Conservation (phyloP, 2,888 invertebrate genomes). For the Cheilosia vernalis region DNA sequence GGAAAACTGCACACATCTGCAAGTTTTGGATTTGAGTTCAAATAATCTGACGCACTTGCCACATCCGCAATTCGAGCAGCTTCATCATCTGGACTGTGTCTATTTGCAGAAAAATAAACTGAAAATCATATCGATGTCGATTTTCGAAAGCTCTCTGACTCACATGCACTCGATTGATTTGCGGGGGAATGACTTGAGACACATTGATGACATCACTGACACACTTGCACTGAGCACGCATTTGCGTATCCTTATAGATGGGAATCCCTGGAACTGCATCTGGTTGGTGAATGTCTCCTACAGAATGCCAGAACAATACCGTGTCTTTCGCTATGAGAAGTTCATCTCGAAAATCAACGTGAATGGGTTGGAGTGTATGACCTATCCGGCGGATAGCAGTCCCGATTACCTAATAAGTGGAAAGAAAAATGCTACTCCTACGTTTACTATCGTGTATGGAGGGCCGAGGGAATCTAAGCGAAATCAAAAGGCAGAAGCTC, state of each 20-base stretch:
- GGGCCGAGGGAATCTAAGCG: constrained; percentile 79
- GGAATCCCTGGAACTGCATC: constrained; percentile 82
- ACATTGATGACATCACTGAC: constrained; percentile 44
- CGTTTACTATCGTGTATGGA: constrained; percentile 78
- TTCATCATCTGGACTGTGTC: constrained; percentile 77
- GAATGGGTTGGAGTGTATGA: constrained; percentile 80
- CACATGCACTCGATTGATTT: constrained; percentile 76
- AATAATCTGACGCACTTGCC: constrained; percentile 78
- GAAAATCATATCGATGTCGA: constrained; percentile 70
- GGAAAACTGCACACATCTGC: constrained; percentile 70
- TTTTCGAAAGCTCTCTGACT: constrained; percentile 66
- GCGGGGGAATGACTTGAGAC: constrained; percentile 77
- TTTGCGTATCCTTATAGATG: constrained; percentile 79
- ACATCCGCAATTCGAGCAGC: constrained; percentile 76
- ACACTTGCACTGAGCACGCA: constrained; percentile 47
- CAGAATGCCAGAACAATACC: constrained; percentile 80
- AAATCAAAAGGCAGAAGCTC: constrained; percentile 80
- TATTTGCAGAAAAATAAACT: constrained; percentile 77
- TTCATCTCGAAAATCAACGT: constrained; percentile 82
- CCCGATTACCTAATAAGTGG: not conserved
- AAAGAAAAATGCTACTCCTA: constrained; percentile 16
- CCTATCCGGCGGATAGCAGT: constrained; percentile 67
- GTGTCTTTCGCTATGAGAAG: constrained; percentile 81
- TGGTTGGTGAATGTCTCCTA: constrained; percentile 81
- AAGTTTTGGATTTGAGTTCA: constrained; percentile 79